A percentile compares a stretch with the other conserved stretches of the same genome.
phyloP scores from a whole-genome alignment of 1,140 invertebrate species.

The Ooceraea biroi region DNA sequence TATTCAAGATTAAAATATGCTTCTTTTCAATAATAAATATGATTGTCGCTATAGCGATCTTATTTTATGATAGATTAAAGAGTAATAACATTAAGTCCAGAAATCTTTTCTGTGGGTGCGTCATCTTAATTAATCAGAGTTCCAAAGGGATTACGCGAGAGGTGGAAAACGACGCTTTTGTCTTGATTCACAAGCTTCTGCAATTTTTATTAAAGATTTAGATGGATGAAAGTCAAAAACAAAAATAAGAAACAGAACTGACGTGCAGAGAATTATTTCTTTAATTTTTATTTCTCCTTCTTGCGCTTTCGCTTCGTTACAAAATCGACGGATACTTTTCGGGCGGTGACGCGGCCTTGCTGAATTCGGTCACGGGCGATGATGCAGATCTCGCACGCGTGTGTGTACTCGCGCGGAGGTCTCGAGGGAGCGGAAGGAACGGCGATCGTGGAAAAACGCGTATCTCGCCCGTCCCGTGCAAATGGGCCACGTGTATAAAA shows the following conservation, averaged over 20 bases:
- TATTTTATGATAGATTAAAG: no score
- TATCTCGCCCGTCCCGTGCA: not conserved
- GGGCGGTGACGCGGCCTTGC: constrained; percentile 7
- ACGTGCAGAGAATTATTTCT: not conserved
- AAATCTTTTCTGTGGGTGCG: no score
- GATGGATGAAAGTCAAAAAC: not conserved
- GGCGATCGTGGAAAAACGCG: constrained; percentile 8
- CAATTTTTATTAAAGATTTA: not conserved
- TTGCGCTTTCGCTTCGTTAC: not conserved
- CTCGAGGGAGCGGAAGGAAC: not conserved
- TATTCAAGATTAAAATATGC: no score
- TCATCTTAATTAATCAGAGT: no score
- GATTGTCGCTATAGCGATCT: no score
- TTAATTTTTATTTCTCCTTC: not conserved
- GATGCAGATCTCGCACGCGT: not conserved
- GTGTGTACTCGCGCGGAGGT: not conserved
- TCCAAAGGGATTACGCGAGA: no score
- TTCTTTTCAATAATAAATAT: no score
- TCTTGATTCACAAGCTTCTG: no score
- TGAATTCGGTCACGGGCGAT: constrained; percentile 26
- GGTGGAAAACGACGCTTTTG: no score
- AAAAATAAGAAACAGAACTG: not conserved
- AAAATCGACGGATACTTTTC: not conserved
- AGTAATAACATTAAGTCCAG: no score
- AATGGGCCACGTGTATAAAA: constrained; percentile 47